Percentiles rank a stretch among this genome's conserved stretches.
Evolutionary conservation across 53 echinoderm and acorn worm species (phyloP).

Genomic region (Arbacia lixula): DNA sequence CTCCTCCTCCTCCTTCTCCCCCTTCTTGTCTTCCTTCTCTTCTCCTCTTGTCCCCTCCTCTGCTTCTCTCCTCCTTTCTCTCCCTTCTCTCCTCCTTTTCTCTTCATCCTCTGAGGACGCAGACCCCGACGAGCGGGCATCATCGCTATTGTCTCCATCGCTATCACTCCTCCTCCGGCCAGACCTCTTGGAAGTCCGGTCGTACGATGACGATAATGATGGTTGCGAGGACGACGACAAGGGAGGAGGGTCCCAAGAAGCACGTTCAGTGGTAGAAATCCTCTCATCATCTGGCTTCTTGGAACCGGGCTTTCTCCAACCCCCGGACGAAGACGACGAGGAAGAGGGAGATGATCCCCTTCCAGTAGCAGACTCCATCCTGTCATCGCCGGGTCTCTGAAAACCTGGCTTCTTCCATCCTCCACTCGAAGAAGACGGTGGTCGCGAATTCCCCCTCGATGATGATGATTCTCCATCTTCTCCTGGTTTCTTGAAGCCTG

Average conservation of each 20-base stretch:
- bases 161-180: conserved; percentile 36
- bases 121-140: conserved; percentile 21
- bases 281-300: too few species aligned
- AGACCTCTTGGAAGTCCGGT: not conserved
- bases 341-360: conserved; percentile 37
- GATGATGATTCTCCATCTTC: conserved; percentile 8
- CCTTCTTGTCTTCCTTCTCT: not conserved
- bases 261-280: too few species aligned
- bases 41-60: not conserved
- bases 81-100: not conserved
- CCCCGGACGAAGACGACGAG: too few species aligned
- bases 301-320: too few species aligned
- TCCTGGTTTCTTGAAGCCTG: conserved; percentile 33
- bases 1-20: not conserved
- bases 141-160: conserved; percentile 26
- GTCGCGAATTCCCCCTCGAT: not conserved
- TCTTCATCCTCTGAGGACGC: conserved; percentile 3
- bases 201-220: too few species aligned
- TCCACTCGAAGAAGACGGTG: not conserved
- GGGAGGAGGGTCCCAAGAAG: conserved; percentile 45
- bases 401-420: conserved; percentile 60
- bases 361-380: not conserved
- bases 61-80: not conserved
- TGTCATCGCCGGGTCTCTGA: conserved; percentile 22
- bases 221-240: not conserved